Conservation (phyloP, 2,113 vertebrate species). For the Pollachius pollachius region DNA sequence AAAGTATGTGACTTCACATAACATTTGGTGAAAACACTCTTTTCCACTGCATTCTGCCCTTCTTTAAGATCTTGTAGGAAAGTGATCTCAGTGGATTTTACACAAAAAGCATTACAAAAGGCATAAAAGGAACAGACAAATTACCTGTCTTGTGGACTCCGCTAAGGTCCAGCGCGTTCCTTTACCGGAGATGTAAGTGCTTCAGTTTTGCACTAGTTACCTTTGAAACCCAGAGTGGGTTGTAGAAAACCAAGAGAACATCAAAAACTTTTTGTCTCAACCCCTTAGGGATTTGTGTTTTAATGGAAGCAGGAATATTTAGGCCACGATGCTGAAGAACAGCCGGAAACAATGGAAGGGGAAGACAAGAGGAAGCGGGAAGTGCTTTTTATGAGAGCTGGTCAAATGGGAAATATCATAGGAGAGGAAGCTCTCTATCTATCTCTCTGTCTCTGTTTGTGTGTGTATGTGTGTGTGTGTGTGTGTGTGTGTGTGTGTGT, state of each 20-base stretch:
- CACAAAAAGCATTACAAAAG: background rate
- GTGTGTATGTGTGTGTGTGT: too few species aligned
- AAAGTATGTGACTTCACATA: background rate
- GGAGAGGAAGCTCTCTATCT: constrained; percentile 21
- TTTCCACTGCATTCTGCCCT: background rate
- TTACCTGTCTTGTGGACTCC: background rate
- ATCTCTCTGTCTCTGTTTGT: too few species aligned
- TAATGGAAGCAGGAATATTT: constrained; percentile 63
- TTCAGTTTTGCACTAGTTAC: constrained; percentile 9
- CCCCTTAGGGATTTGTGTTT: constrained; percentile 49
- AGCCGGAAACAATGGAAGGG: constrained; percentile 26
- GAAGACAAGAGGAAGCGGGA: constrained; percentile 26
- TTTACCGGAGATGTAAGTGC: background rate
- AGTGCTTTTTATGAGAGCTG: constrained; percentile 43
- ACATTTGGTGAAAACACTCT: background rate
- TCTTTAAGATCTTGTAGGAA: background rate
- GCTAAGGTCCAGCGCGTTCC: background rate
- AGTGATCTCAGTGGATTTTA: background rate
- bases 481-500: too few species aligned
- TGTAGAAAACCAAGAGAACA: constrained; percentile 33
- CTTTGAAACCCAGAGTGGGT: constrained; percentile 7
- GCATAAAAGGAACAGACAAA: background rate
- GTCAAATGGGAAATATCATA: constrained; percentile 59
- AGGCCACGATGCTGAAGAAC: constrained; percentile 51
- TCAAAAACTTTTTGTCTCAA: constrained; percentile 46